Conservation (phyloP, 2,113 vertebrate genomes). For the Etheostoma cragini region DNA sequence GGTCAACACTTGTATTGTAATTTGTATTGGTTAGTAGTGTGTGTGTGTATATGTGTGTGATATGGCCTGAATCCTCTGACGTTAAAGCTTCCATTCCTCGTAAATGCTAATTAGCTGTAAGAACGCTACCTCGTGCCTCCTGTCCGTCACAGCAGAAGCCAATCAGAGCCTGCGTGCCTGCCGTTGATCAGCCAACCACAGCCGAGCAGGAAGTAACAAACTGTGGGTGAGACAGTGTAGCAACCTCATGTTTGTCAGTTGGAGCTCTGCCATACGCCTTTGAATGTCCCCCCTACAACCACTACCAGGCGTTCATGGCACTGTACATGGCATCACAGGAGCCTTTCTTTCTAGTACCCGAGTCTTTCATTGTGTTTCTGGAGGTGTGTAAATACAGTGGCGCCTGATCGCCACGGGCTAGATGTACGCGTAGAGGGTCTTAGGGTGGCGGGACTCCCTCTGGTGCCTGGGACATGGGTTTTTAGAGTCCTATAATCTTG, state of each 20-base stretch:
- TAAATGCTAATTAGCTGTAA: neutral
- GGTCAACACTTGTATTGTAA: neutral
- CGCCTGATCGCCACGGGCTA: too few species aligned
- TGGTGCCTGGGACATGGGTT: neutral
- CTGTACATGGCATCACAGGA: neutral
- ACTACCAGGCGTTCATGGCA: neutral
- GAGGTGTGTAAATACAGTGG: neutral
- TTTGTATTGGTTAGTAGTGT: neutral
- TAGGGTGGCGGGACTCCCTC: neutral
- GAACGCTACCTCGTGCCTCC: conserved; percentile 1
- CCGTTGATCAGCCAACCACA: neutral
- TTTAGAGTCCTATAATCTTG: neutral
- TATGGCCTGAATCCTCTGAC: neutral
- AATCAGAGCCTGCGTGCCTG: neutral
- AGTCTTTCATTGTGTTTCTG: neutral
- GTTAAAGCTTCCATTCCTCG: neutral
- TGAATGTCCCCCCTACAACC: neutral
- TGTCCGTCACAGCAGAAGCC: conserved; percentile 11
- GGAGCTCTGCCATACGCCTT: neutral
- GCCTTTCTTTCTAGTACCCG: neutral
- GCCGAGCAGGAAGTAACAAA: neutral
- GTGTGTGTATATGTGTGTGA: neutral
- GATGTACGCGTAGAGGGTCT: neutral
- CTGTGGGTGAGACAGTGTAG: neutral
- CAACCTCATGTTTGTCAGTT: neutral